Percentiles rank a stretch among this genome's conserved stretches.
Evolutionary conservation across 2,113 vertebrate species (phyloP).

Genomic region (Verasper variegatus): DNA sequence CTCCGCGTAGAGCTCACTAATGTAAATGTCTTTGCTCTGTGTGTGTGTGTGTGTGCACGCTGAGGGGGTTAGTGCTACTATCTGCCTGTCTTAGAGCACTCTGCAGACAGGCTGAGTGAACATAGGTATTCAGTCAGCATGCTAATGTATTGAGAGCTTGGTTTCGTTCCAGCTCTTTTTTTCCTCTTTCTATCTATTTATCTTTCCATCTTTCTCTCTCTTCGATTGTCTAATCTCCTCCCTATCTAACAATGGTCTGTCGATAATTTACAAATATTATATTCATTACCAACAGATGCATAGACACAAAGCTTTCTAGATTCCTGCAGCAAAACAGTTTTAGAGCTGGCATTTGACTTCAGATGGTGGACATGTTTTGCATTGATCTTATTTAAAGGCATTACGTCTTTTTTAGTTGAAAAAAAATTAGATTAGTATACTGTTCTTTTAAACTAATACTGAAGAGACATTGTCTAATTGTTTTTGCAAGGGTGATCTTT

Average conservation of each 20-base stretch:
- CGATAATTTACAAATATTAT: slow-evolving; percentile 32
- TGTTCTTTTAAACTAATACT: background rate
- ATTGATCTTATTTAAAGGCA: background rate
- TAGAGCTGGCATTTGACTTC: slow-evolving; percentile 24
- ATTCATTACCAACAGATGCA: background rate
- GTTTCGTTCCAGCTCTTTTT: background rate
- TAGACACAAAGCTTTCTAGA: background rate
- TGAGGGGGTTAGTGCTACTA: slow-evolving; percentile 9
- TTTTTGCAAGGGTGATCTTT: too few species aligned
- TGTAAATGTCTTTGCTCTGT: slow-evolving; percentile 19
- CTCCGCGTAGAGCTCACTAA: slow-evolving; percentile 14
- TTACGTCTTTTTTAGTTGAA: background rate
- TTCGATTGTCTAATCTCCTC: background rate
- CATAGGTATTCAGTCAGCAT: slow-evolving; percentile 25
- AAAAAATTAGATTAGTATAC: background rate
- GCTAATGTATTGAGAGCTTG: slow-evolving; percentile 13
- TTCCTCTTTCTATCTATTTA: background rate
- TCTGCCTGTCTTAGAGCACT: slow-evolving; percentile 37
- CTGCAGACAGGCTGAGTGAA: slow-evolving; percentile 26
- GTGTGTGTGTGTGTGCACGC: background rate
- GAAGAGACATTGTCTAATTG: too few species aligned
- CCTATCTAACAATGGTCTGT: background rate
- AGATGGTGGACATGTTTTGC: background rate
- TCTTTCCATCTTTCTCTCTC: background rate
- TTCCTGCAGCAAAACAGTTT: background rate